Percentiles rank a stretch among this genome's conserved stretches.
Evolutionary conservation across 1,140 invertebrate species (phyloP).

Genomic region (Drosophila lacteicornis): DNA sequence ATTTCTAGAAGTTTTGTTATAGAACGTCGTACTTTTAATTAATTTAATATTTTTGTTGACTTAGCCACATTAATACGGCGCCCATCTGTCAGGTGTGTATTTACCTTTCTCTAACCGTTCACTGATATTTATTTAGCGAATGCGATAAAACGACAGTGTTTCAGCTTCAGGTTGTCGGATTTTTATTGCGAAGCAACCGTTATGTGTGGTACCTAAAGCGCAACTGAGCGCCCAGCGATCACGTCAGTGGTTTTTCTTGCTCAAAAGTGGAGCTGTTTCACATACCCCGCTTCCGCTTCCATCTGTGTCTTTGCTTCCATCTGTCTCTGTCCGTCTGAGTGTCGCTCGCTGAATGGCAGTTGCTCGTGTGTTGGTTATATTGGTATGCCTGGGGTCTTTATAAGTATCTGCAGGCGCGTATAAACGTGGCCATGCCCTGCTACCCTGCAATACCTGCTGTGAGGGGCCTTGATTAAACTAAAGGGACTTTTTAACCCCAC

Average conservation of each 20-base stretch:
- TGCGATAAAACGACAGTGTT: slow-evolving; percentile 36
- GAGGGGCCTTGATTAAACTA: neutral
- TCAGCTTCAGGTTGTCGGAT: slow-evolving; percentile 13
- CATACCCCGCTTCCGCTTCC: slow-evolving; percentile 24
- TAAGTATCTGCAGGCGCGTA: slow-evolving; percentile 57
- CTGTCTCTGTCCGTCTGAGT: slow-evolving; percentile 23
- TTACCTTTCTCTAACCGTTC: slow-evolving; percentile 32
- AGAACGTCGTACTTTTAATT: no score
- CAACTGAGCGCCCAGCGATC: slow-evolving; percentile 67
- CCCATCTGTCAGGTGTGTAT: slow-evolving; percentile 17
- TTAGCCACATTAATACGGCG: slow-evolving; percentile 26
- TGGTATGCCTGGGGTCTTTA: slow-evolving; percentile 21
- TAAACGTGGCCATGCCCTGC: slow-evolving; percentile 33
- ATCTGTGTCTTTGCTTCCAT: slow-evolving; percentile 14
- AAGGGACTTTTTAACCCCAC: neutral
- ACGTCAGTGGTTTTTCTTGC: slow-evolving; percentile 70
- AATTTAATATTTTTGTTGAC: neutral
- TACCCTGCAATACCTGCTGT: slow-evolving; percentile 19
- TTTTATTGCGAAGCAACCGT: slow-evolving; percentile 63
- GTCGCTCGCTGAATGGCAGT: slow-evolving; percentile 53
- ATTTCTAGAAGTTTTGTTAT: no score
- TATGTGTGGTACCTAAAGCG: slow-evolving; percentile 59
- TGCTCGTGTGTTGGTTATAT: slow-evolving; percentile 63
- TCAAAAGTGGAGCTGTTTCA: slow-evolving; percentile 43
- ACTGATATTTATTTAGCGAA: slow-evolving; percentile 26